These are phyloP conservation scores for Brachystomella parvula DNA, from an alignment of 1,140 invertebrate species.

Conservation along the genomic window DNA sequence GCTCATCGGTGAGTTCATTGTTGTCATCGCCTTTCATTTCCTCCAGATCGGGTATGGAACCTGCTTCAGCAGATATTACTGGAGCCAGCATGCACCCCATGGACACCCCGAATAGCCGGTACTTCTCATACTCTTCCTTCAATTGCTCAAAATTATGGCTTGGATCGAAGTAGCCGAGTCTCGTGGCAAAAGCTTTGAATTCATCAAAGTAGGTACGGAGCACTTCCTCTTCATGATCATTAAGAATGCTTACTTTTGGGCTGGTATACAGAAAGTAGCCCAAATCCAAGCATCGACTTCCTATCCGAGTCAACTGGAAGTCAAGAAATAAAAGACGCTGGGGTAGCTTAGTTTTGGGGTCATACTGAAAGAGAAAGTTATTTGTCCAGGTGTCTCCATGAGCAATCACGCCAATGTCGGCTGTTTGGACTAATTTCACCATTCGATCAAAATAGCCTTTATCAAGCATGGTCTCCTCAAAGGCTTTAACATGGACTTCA, in stretches of 20 bases:
- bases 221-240: slow-evolving; percentile 19
- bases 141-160: slow-evolving; percentile 16
- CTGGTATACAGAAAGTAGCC: slow-evolving; percentile 52
- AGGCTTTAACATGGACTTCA: not conserved
- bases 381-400: slow-evolving; percentile 68
- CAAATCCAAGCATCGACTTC: slow-evolving; percentile 50
- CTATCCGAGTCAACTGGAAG: slow-evolving; percentile 47
- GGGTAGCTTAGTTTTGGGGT: slow-evolving; percentile 1
- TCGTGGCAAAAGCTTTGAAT: slow-evolving; percentile 8
- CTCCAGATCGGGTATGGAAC: slow-evolving; percentile 21
- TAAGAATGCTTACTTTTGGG: slow-evolving; percentile 13
- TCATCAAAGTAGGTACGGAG: slow-evolving; percentile 14
- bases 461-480: not conserved
- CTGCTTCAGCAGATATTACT: slow-evolving; percentile 13
- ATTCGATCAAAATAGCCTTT: not conserved
- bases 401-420: slow-evolving; percentile 30
- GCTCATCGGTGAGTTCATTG: not conserved
- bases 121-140: slow-evolving; percentile 11
- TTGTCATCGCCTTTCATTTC: not conserved
- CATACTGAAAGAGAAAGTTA: slow-evolving; percentile 58
- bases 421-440: not conserved
- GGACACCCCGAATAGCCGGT: slow-evolving; percentile 5
- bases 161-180: not conserved
- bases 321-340: slow-evolving; percentile 43
- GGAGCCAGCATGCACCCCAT: slow-evolving; percentile 19